Evolutionary conservation across 2,797 vertebrate species (phyloP).

Genomic region (Ctenosaura bakeri): DNA sequence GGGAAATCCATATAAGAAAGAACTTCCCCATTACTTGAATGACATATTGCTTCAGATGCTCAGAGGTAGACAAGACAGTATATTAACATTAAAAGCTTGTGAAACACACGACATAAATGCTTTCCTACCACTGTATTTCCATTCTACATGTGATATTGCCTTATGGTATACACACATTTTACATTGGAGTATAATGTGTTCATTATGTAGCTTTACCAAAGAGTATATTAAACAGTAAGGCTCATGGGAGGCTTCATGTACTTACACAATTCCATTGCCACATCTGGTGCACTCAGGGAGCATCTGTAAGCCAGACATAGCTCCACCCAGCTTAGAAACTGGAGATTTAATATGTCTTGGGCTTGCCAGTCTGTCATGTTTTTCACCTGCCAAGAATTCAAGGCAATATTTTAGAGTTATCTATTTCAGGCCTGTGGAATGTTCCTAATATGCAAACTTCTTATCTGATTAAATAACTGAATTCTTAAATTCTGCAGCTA

Average conservation of each 20-base stretch:
- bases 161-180: constrained; percentile 18
- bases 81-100: neutral
- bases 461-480: neutral
- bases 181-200: constrained; percentile 10
- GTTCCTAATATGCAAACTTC: neutral
- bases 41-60: no score
- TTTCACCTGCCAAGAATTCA: constrained; percentile 84
- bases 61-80: neutral
- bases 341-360: constrained; percentile 88
- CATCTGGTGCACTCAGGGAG: constrained; percentile 95
- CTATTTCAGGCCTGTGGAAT: constrained; percentile 3
- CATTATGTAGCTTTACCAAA: constrained; percentile 4
- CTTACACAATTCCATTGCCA: constrained; percentile 94
- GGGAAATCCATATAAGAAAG: neutral
- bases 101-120: constrained; percentile 1
- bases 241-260: neutral
- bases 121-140: neutral
- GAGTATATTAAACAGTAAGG: rapidly evolving
- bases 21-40: no score
- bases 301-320: constrained; percentile 89
- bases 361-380: constrained; percentile 75
- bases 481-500: constrained; percentile 1
- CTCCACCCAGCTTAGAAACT: constrained; percentile 85
- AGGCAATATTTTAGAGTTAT: constrained; percentile 22
- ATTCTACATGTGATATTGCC: neutral